Evolutionary conservation across 2,113 vertebrate genomes (phyloP), one percentile per base, ranked within the genome.

Genomic region (Thomomys bottae): DNA sequence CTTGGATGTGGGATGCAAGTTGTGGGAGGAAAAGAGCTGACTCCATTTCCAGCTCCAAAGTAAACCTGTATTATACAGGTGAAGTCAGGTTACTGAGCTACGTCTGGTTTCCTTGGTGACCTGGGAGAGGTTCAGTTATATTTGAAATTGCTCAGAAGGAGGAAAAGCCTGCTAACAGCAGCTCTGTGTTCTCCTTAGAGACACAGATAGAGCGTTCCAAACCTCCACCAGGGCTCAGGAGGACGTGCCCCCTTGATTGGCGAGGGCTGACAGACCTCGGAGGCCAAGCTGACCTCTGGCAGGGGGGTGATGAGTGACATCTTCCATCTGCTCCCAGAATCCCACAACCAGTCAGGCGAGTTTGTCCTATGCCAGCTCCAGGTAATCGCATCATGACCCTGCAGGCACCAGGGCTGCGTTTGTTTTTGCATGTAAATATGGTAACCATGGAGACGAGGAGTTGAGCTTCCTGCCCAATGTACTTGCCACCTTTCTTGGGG

Each of bases 81-180:
- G 94, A 96, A 96, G 85, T 80, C 88, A 68, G 93, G 87, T 84
- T 93, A 79, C 88, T 14, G 87, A 85, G 92, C 42, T n/a, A 45
- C 63, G 94, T 67, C 82, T 92, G 88, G 92, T 95, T 94, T 88
- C 92, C 94, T 94, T 94, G 94, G 95, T 78, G 93, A 94, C 77
- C 91, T 5, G 8, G 67, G 84, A 81, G 84, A 77, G 88, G 63
- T 85, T 95, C 0, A 0, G 88, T 89, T 92, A 90, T 86, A 81
- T 85, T 76, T 95, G 94, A 93, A 95, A 95, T 67, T 93, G 94
- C 88, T 77, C 26, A 89, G 85, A 21, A 89, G 70, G 90, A 89
- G 71, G 38, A 75, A 68, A 72, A 93, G 26, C 61, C 59, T 68
- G 92, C 84, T 71, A 70, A 28, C 8, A 1, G 49, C 72, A 89